Evolutionary conservation across 2,797 vertebrate species (phyloP).

Genomic region (Eulemur mongoz): DNA sequence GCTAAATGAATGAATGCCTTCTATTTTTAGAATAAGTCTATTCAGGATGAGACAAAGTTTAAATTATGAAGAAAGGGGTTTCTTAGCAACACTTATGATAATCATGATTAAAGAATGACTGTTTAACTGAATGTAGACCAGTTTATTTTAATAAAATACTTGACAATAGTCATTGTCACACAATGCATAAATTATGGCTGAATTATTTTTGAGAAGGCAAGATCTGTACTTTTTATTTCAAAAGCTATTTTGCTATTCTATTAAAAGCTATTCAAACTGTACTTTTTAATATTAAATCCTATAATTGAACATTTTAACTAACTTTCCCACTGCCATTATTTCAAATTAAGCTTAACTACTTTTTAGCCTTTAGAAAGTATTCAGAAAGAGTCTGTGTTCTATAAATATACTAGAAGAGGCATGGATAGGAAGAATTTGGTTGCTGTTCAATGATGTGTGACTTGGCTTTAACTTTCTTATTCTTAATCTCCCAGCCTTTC

Average conservation of each 20-base stretch:
- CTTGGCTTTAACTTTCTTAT: conserved; percentile 57
- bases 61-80: conserved; percentile 4
- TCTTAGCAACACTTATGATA: background rate
- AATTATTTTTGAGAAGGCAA: conserved; percentile 30
- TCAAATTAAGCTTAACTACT: background rate
- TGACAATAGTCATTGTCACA: background rate
- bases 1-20: background rate
- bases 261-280: conserved; percentile 39
- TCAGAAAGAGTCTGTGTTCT: conserved; percentile 6
- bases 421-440: background rate
- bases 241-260: conserved; percentile 27
- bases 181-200: background rate
- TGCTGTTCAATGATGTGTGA: conserved; percentile 14
- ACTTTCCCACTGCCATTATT: background rate
- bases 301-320: conserved; percentile 62
- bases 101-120: background rate
- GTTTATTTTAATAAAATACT: conserved; percentile 49
- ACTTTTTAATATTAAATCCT: conserved; percentile 59
- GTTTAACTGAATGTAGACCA: background rate
- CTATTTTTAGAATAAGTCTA: conserved; percentile 11
- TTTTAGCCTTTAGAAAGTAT: conserved; percentile 11
- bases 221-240: conserved; percentile 37
- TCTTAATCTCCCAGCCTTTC: conserved; percentile 71
- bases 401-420: conserved; percentile 1
- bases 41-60: conserved; percentile 31